Evolutionary conservation across 2,888 invertebrate species (phyloP).

Genomic region (Thecophora atra): DNA sequence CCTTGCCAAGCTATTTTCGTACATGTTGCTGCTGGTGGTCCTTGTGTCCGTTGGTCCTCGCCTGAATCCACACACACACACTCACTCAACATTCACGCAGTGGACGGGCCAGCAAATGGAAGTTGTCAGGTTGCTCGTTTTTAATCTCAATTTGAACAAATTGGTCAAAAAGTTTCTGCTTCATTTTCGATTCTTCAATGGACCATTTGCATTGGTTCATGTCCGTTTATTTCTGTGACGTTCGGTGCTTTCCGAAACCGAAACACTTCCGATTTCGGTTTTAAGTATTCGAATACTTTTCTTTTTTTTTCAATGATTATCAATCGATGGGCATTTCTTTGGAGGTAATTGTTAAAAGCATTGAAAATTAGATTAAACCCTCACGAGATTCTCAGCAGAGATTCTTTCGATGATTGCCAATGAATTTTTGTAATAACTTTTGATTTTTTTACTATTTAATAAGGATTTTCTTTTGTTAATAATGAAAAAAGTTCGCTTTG

Average conservation of each 20-base stretch:
- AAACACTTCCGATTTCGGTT: not conserved
- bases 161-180: slow-evolving; percentile 1
- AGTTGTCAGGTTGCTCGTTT: not conserved
- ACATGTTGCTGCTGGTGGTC: slow-evolving; percentile 1
- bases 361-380: no score
- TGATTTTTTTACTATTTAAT: no score
- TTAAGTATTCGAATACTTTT: no score
- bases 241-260: not conserved
- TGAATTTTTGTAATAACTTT: no score
- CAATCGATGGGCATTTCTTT: not conserved
- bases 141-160: slow-evolving; percentile 17
- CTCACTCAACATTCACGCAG: not conserved
- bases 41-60: no score
- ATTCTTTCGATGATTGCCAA: no score
- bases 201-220: not conserved
- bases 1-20: slow-evolving; percentile 20
- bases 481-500: no score
- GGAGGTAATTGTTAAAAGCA: no score
- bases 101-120: not conserved
- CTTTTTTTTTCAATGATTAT: no score
- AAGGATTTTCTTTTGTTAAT: no score
- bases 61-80: not conserved
- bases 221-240: not conserved
- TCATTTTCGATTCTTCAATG: not conserved
- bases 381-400: no score